Percentiles rank a stretch among this genome's conserved stretches.
phyloP scores from a whole-genome alignment of 2,797 vertebrate species.

The Gymnoscopelus microlampas region DNA sequence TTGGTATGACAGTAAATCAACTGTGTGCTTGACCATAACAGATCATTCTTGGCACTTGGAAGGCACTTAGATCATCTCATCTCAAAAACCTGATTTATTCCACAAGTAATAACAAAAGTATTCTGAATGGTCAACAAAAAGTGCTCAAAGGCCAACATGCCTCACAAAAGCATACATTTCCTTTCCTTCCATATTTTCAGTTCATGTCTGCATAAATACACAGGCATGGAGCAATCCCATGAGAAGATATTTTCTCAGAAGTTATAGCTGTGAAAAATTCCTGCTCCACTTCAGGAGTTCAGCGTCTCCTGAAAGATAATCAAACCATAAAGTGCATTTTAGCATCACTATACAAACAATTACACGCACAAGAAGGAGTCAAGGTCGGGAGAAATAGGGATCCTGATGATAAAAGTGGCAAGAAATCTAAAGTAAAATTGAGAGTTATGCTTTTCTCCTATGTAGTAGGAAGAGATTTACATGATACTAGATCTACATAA shows the following conservation, averaged over 20 bases:
- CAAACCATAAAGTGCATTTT: conserved; percentile 7
- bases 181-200: conserved; percentile 15
- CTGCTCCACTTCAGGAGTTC: conserved; percentile 4
- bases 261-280: conserved; percentile 29
- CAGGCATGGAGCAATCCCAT: conserved; percentile 39
- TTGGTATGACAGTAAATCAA: conserved; percentile 41
- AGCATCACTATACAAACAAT: neutral
- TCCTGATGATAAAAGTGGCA: too few relatives aligned
- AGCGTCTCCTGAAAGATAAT: conserved; percentile 43
- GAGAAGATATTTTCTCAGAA: conserved; percentile 30
- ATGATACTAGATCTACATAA: too few relatives aligned
- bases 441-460: too few relatives aligned
- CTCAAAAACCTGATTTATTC: neutral
- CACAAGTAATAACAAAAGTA: neutral
- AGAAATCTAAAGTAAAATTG: too few relatives aligned
- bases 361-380: neutral
- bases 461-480: too few relatives aligned
- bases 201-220: conserved; percentile 57
- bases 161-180: conserved; percentile 23
- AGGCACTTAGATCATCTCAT: conserved; percentile 22
- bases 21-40: conserved; percentile 38
- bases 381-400: too few relatives aligned
- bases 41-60: conserved; percentile 44
- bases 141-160: conserved; percentile 22
- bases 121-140: conserved; percentile 18